phyloP scores from a whole-genome alignment of 2,113 vertebrate species.

The Elephantulus edwardii region DNA sequence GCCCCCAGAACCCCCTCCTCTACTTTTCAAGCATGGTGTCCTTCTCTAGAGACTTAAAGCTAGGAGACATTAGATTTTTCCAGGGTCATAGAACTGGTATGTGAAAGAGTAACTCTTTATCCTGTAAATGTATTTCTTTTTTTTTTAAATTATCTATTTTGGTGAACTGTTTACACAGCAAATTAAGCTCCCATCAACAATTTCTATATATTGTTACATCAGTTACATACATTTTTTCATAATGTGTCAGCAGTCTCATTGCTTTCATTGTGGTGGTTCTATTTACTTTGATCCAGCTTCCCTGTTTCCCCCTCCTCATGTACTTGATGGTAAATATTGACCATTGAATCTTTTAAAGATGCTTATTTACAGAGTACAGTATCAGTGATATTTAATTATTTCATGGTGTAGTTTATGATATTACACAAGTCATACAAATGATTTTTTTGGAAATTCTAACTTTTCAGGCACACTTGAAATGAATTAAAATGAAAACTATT shows the following conservation, averaged over 20 bases:
- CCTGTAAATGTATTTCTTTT: background rate
- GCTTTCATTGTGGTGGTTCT: too few relatives aligned
- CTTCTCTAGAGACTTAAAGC: too few relatives aligned
- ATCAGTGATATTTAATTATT: background rate
- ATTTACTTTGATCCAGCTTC: background rate
- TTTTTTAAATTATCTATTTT: background rate
- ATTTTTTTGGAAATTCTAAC: constrained; percentile 26
- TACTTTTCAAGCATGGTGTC: too few relatives aligned
- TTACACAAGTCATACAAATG: background rate
- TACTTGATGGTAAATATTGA: background rate
- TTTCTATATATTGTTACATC: background rate
- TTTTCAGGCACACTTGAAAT: constrained; percentile 38
- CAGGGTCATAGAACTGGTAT: background rate
- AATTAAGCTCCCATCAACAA: background rate
- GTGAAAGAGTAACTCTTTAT: background rate
- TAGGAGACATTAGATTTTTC: background rate
- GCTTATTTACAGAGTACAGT: background rate
- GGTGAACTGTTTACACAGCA: background rate
- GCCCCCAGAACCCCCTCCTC: too few relatives aligned
- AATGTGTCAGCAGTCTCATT: too few relatives aligned
- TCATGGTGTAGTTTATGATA: constrained; percentile 10
- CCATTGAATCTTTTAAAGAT: background rate
- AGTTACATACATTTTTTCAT: too few relatives aligned
- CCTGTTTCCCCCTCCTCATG: background rate
- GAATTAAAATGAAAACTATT: constrained; percentile 71